Conservation (phyloP, 2,113 vertebrate genomes). For the Pelobates fuscus region DNA sequence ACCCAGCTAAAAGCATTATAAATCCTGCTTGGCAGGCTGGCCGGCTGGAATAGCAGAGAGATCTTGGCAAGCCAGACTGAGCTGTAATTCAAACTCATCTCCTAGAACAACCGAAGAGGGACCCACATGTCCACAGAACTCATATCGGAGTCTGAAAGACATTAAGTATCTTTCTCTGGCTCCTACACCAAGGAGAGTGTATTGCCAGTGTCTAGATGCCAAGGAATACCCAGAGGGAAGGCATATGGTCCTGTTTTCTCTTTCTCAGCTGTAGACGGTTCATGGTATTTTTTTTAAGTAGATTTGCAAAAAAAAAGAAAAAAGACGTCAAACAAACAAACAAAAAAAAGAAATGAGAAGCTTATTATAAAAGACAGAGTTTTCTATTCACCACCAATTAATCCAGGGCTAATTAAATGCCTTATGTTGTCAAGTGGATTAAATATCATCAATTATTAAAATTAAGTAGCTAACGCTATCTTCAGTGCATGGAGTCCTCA, state of each 20-base stretch:
- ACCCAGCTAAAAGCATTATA: conserved; percentile 69
- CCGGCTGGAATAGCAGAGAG: conserved; percentile 65
- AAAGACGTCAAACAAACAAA: neutral
- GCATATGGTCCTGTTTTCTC: conserved; percentile 68
- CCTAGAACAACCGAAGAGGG: conserved; percentile 72
- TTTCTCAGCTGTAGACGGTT: conserved; percentile 63
- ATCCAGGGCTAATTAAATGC: neutral
- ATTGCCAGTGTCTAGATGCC: conserved; percentile 67
- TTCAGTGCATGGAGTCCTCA: conserved; percentile 8
- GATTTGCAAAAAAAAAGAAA: conserved; percentile 2
- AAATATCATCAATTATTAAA: conserved; percentile 40
- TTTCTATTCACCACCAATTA: conserved; percentile 4
- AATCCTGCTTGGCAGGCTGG: conserved; percentile 69
- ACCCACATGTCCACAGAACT: conserved; percentile 71
- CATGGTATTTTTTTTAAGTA: conserved; percentile 60
- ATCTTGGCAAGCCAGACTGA: conserved; percentile 68
- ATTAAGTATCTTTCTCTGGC: conserved; percentile 74
- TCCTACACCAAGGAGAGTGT: conserved; percentile 55
- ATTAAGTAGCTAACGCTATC: conserved; percentile 53
- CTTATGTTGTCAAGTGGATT: neutral
- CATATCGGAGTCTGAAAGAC: conserved; percentile 71
- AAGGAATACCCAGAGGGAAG: conserved; percentile 70
- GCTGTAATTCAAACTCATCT: conserved; percentile 76
- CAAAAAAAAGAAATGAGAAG: neutral
- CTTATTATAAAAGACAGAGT: neutral